These are phyloP conservation scores for Phoxinus phoxinus DNA, from an alignment of 2,113 vertebrate genomes.

Conservation along the genomic window DNA sequence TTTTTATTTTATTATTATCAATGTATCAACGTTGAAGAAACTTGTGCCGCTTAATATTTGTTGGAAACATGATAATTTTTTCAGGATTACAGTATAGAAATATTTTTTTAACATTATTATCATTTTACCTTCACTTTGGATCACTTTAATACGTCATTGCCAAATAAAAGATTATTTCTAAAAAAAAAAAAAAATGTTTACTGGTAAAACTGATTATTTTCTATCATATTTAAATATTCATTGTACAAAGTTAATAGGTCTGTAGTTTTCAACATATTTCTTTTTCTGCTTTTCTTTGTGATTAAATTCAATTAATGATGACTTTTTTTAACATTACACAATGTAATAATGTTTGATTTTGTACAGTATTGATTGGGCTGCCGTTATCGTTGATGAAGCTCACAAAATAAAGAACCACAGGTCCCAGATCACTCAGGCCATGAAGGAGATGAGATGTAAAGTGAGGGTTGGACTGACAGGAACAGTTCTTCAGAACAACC, in stretches of 20 bases:
- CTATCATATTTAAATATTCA: not conserved
- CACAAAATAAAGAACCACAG: slow-evolving; percentile 96
- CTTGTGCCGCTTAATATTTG: too few relatives aligned
- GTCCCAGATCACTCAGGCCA: slow-evolving; percentile 88
- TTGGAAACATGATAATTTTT: not conserved
- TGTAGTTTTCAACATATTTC: not conserved
- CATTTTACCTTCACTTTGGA: not conserved
- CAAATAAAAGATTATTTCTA: not conserved
- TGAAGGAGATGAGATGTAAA: slow-evolving; percentile 87
- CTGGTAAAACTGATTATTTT: not conserved
- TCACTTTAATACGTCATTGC: not conserved
- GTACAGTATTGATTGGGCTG: slow-evolving; percentile 88
- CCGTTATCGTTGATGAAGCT: slow-evolving; percentile 92
- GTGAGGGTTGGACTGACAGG: slow-evolving; percentile 93
- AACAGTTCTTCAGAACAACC: slow-evolving; percentile 95
- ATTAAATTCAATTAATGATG: not conserved
- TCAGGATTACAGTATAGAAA: not conserved
- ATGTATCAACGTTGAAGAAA: too few relatives aligned
- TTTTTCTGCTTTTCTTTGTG: not conserved
- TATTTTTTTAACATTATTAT: too few relatives aligned
- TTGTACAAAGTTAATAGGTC: not conserved
- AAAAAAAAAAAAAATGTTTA: not conserved
- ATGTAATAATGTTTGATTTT: not conserved
- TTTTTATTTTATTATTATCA: too few relatives aligned
- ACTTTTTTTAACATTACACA: not conserved